Evolutionary conservation across 2,113 vertebrate species (phyloP).

Genomic region (Cairina moschata): DNA sequence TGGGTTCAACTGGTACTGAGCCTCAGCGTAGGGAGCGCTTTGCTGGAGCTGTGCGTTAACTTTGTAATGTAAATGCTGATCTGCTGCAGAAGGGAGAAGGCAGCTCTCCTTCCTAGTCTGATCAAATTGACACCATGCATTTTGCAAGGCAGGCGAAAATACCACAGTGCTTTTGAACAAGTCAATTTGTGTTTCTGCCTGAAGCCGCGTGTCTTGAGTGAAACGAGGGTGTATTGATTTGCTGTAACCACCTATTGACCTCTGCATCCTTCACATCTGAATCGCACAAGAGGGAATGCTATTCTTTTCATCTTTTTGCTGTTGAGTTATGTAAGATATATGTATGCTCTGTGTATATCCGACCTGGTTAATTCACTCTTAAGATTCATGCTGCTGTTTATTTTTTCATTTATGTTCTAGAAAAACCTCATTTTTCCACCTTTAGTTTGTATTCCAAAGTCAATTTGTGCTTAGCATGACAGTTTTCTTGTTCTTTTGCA

Average conservation of each 20-base stretch:
- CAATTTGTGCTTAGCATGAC: neutral
- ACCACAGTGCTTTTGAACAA: constrained; percentile 20
- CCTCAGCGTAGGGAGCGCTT: neutral
- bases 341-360: neutral
- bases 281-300: neutral
- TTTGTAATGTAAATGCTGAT: neutral
- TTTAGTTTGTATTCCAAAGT: neutral
- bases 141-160: constrained; percentile 23
- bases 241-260: constrained; percentile 63
- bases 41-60: neutral
- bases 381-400: neutral
- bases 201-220: constrained; percentile 17
- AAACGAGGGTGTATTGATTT: constrained; percentile 37
- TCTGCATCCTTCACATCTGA: constrained; percentile 18
- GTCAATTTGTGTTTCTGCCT: neutral
- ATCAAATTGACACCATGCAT: neutral
- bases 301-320: constrained; percentile 3
- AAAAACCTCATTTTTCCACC: neutral
- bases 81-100: neutral
- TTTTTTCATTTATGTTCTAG: neutral
- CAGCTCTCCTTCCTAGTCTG: neutral
- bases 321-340: neutral
- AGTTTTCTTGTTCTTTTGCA: neutral
- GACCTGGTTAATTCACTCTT: neutral
- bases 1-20: neutral